Evolutionary conservation across 2,797 vertebrate species (phyloP).

Genomic region (Setipinna tenuifilis): DNA sequence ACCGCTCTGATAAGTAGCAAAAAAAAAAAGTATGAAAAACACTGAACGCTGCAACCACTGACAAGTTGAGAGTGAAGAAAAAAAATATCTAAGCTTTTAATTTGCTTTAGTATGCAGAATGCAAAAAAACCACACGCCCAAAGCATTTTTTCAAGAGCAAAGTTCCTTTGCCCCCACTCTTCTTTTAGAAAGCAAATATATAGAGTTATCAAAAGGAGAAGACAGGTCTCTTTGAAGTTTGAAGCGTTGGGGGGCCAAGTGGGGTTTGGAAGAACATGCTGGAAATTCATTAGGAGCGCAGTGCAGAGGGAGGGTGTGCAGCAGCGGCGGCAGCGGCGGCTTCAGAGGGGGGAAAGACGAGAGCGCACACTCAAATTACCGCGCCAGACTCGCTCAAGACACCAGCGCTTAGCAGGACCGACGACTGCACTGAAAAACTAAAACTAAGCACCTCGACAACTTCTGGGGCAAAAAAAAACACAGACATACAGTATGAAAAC

Average conservation of each 20-base stretch:
- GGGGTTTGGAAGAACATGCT: slow-evolving; percentile 8
- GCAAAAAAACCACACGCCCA: not conserved
- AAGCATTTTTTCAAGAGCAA: slow-evolving; percentile 4
- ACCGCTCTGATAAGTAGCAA: not conserved
- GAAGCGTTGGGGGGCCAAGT: not conserved
- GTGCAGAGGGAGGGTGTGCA: not conserved
- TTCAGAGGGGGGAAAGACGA: not conserved
- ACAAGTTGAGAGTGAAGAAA: not conserved
- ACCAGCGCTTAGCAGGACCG: not conserved
- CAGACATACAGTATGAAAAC: not conserved
- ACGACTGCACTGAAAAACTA: not conserved
- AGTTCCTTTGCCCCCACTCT: not conserved
- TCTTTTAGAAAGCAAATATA: slow-evolving; percentile 10
- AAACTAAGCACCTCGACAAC: not conserved
- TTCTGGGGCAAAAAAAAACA: not conserved
- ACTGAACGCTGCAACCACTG: slow-evolving; percentile 17
- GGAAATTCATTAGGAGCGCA: not conserved
- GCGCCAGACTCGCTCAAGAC: not conserved
- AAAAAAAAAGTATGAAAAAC: not conserved
- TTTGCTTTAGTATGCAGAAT: slow-evolving; percentile 14
- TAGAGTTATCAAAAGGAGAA: slow-evolving; percentile 21
- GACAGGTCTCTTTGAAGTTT: slow-evolving; percentile 16
- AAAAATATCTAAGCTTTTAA: not conserved
- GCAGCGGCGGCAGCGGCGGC: not conserved
- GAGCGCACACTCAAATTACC: not conserved